These are phyloP conservation scores for Neodontobutis hainanensis DNA, from an alignment of 2,113 vertebrate species.

Conservation along the genomic window DNA sequence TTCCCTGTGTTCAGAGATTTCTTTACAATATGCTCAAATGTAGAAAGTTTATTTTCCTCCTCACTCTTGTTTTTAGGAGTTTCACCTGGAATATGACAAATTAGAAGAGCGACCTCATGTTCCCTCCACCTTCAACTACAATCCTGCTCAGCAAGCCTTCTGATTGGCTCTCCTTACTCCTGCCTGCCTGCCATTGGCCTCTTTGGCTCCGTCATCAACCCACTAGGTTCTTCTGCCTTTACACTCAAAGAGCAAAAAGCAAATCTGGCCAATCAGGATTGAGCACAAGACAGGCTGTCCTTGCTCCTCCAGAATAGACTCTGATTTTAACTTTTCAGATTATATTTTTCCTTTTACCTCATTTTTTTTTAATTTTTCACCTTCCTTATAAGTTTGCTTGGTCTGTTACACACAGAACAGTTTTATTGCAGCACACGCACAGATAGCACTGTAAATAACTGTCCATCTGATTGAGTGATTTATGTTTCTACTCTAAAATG, in stretches of 20 bases:
- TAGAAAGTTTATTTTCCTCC: background rate
- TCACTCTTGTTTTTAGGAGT: slow-evolving; percentile 81
- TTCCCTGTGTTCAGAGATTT: no score
- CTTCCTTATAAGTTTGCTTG: slow-evolving; percentile 38
- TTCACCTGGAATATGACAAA: slow-evolving; percentile 99
- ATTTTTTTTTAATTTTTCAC: slow-evolving; percentile 34
- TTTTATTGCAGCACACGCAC: slow-evolving; percentile 16
- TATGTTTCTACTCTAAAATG: slow-evolving; percentile 48
- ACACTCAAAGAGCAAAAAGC: slow-evolving; percentile 28
- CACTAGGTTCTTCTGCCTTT: slow-evolving; percentile 40
- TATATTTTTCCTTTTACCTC: slow-evolving; percentile 53
- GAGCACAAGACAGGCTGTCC: slow-evolving; percentile 35
- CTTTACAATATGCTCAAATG: background rate
- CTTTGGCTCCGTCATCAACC: slow-evolving; percentile 51
- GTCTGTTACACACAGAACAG: slow-evolving; percentile 36
- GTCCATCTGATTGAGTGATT: slow-evolving; percentile 56
- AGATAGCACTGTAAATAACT: slow-evolving; percentile 77
- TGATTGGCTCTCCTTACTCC: slow-evolving; percentile 77
- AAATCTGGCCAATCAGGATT: slow-evolving; percentile 53
- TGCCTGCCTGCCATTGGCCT: slow-evolving; percentile 64
- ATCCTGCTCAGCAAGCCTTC: slow-evolving; percentile 99
- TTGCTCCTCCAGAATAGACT: slow-evolving; percentile 50
- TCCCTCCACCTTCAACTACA: slow-evolving; percentile 99
- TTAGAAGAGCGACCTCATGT: slow-evolving; percentile 99
- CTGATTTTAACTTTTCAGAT: slow-evolving; percentile 55